Evolutionary conservation across 2,113 vertebrate species (phyloP), one percentile per base, ranked within the genome.

Genomic region (Perca flavescens): DNA sequence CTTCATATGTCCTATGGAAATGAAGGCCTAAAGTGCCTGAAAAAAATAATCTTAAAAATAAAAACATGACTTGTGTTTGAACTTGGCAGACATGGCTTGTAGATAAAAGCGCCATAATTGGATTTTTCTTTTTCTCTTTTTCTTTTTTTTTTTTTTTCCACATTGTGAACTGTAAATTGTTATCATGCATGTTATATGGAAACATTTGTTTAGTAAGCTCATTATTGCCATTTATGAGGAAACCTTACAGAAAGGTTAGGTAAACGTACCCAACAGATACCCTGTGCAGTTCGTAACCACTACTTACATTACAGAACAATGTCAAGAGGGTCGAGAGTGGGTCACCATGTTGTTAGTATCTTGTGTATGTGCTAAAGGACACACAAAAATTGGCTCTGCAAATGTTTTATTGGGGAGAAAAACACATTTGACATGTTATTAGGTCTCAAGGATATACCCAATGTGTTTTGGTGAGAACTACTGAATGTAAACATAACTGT

Each of bases 21-120:
- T 43, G 11, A 43, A 10, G 9, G 40, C 40, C 9, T 43, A 43
- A 43, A 43, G 10, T 43, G 2, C 9, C 40, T 0, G 9, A 43
- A 43, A 43, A 34, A 11, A 43, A 11, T 43, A 10, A 40, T 43
- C 40, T 43, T 10, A 1, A 34, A 34, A 34, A 34, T 34, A 34
- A 34, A 49, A 69, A 61, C 21, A 25, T 22, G 71, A 28, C 47
- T 21, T 10, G 9, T 54, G 15, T 85, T 75, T 70, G 31, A 79
- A 79, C 22, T 16, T 25, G 43, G 12, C 17, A 70, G 64, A 6
- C 61, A 28, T 28, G 13, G 40, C 14, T 43, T 28, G 17, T 12
- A 11, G 16, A 58, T 12, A 14, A 58, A 25, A 43, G 40, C 10
- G 10, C 10, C 40, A 43, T 43, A 43, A 43, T 43, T 43, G 40